Conservation (phyloP, 2,113 vertebrate species). For the Calidris pygmaea region DNA sequence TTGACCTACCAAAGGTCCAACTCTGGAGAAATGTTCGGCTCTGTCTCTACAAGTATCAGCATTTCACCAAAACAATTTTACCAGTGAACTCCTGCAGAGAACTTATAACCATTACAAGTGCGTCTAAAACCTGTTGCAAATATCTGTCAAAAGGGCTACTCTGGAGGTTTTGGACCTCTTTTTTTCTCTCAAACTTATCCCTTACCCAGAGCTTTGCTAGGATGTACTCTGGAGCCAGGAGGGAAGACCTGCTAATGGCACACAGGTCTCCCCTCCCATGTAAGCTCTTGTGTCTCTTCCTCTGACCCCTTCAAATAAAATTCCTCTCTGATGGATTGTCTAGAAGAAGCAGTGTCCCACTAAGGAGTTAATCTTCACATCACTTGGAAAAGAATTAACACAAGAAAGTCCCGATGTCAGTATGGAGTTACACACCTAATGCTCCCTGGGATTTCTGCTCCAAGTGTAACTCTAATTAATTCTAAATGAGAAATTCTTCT, state of each 20-base stretch:
- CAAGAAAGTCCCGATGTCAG: not conserved
- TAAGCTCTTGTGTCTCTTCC: not conserved
- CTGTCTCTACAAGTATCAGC: not conserved
- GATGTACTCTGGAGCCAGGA: not conserved
- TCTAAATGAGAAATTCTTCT: conserved; percentile 25
- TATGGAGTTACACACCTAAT: not conserved
- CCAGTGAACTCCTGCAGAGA: not conserved
- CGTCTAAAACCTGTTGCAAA: not conserved
- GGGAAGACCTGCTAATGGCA: not conserved
- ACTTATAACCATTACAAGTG: not conserved
- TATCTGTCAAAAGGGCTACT: not conserved
- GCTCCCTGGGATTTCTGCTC: conserved; percentile 22
- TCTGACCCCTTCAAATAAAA: not conserved
- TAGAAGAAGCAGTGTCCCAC: not conserved
- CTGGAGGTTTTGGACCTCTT: not conserved
- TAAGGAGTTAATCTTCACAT: conserved; percentile 1
- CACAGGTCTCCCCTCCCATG: not conserved
- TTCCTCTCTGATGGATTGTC: not conserved
- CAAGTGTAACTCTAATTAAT: conserved; percentile 53
- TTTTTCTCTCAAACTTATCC: not conserved
- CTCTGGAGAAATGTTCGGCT: not conserved
- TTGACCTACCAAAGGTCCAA: not conserved
- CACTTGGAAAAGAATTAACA: not conserved
- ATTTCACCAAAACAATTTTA: not conserved
- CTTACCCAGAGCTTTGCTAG: not conserved